A percentile compares a stretch with the other conserved stretches of the same genome.
Conservation (phyloP, 1,140 invertebrate species). For the Leptinotarsa defecta region DNA sequence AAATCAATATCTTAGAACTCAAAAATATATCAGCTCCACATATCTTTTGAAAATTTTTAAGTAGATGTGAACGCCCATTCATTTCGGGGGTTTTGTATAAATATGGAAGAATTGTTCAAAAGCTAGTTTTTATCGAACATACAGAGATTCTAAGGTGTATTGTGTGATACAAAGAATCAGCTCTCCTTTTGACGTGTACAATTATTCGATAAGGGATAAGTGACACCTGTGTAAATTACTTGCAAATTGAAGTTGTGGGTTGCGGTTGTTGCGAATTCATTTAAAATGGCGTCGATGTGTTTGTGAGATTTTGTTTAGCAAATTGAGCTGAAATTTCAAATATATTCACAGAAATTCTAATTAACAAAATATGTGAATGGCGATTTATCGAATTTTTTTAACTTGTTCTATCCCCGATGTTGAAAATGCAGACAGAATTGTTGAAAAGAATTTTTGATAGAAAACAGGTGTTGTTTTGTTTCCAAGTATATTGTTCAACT, state of each 20-base stretch:
- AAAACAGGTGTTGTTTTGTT: background rate
- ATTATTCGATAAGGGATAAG: no score
- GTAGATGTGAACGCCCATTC: no score
- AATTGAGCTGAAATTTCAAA: slow-evolving; percentile 11
- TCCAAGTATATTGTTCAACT: background rate
- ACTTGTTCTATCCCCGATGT: background rate
- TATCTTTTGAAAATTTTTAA: no score
- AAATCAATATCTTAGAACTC: no score
- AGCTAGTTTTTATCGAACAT: no score
- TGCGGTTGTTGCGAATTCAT: background rate
- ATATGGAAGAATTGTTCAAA: no score
- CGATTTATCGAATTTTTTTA: background rate
- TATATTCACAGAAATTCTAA: slow-evolving; percentile 10
- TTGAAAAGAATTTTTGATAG: background rate
- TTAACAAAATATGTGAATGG: background rate
- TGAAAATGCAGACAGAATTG: background rate
- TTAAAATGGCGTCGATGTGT: slow-evolving; percentile 38
- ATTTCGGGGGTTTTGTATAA: no score
- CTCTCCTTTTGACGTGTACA: no score
- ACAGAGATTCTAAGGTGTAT: no score
- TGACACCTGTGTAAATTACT: background rate
- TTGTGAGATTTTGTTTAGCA: slow-evolving; percentile 31
- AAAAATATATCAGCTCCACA: no score
- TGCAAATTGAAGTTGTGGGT: background rate
- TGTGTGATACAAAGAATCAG: no score